Evolutionary conservation across 2,888 invertebrate species (phyloP).

Genomic region (Drosophila algonquin): DNA sequence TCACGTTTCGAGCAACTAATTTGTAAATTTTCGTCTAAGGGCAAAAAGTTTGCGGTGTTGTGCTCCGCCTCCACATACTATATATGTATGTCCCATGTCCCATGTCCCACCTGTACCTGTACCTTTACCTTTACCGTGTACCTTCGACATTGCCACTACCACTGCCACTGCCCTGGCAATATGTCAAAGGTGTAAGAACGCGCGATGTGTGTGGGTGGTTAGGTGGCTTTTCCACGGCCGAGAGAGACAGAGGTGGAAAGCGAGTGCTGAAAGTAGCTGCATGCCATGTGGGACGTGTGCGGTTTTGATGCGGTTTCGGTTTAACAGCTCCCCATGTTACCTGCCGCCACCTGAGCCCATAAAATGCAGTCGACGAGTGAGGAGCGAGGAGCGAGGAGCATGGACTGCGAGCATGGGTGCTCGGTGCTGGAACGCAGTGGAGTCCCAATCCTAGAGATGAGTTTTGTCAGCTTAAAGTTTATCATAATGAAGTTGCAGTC

Average conservation of each 20-base stretch:
- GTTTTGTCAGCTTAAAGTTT: slow-evolving; percentile 71
- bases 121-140: neutral
- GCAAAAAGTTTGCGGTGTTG: slow-evolving; percentile 46
- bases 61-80: slow-evolving; percentile 1
- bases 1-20: slow-evolving; percentile 77
- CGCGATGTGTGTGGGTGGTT: slow-evolving; percentile 1
- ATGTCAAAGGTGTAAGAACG: slow-evolving; percentile 64
- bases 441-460: slow-evolving; percentile 28
- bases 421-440: neutral
- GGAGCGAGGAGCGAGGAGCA: slow-evolving; percentile 21
- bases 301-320: slow-evolving; percentile 71
- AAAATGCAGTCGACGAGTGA: slow-evolving; percentile 53
- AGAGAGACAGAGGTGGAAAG: neutral
- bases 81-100: slow-evolving; percentile 1
- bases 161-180: slow-evolving; percentile 42
- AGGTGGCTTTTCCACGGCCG: too few species aligned
- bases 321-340: slow-evolving; percentile 54
- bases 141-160: neutral
- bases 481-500: slow-evolving; percentile 60
- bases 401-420: too few species aligned
- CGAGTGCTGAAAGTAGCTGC: slow-evolving; percentile 39
- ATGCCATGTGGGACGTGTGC: slow-evolving; percentile 75
- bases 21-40: slow-evolving; percentile 71
- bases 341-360: slow-evolving; percentile 35
- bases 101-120: neutral